Evolutionary conservation across 1,140 invertebrate species (phyloP).

Genomic region (Rhyacophila brunnea): DNA sequence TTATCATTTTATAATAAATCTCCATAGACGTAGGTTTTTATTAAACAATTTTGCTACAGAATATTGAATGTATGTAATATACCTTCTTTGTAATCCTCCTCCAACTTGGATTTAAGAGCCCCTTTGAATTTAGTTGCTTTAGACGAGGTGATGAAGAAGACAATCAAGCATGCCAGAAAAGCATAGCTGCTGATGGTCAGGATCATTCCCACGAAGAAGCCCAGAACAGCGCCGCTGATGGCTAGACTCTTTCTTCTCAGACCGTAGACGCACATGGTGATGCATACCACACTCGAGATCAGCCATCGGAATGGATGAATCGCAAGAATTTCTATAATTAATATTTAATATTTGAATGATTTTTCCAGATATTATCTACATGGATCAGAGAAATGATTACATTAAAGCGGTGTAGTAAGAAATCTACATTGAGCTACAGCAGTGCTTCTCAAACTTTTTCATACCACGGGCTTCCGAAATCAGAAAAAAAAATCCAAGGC

Average conservation of each 20-base stretch:
- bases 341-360: too few relatives aligned
- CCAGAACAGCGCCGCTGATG: constrained; percentile 68
- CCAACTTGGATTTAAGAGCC: constrained; percentile 69
- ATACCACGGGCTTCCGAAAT: too few relatives aligned
- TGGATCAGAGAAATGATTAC: too few relatives aligned
- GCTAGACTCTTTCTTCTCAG: constrained; percentile 66
- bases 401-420: too few relatives aligned
- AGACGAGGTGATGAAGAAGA: constrained; percentile 81
- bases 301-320: constrained; percentile 76
- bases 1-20: too few relatives aligned
- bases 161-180: constrained; percentile 70
- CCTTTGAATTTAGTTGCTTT: constrained; percentile 78
- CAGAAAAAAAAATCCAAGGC: too few relatives aligned
- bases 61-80: constrained; percentile 19
- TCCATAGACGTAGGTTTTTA: too few relatives aligned
- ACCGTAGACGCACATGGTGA: constrained; percentile 67
- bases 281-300: constrained; percentile 64
- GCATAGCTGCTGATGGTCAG: constrained; percentile 77
- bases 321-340: constrained; percentile 58
- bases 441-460: too few relatives aligned
- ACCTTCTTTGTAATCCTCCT: constrained; percentile 82
- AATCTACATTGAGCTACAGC: too few relatives aligned
- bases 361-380: too few relatives aligned
- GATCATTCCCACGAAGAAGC: constrained; percentile 75
- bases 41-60: too few relatives aligned